Evolutionary conservation across 2,113 vertebrate species (phyloP), one percentile per base, ranked within the genome.

Genomic region (Acanthochromis polyacanthus): DNA sequence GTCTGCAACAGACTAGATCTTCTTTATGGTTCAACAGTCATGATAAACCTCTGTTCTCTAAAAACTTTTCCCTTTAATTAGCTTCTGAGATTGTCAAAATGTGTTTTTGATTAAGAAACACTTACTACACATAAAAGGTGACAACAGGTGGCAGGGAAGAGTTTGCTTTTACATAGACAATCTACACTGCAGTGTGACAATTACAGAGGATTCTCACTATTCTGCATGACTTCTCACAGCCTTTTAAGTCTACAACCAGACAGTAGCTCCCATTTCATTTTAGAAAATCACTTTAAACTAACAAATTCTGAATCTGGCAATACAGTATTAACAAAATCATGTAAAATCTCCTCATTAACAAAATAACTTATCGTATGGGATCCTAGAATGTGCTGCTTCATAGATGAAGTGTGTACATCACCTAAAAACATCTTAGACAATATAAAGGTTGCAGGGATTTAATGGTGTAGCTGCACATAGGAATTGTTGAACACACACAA

Each of bases 401-500:
- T 57, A 9, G 25, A n/a, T 46, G 1, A 40, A 25, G 30, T 30
- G 55, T 30, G 45, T 4, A 4, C 32, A 55, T 45, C 2, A 15
- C 50, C 22, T 56, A 22, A 4, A 16, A 36, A 28, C 28, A 73
- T 38, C 46, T 63, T 17, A 23, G 20, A 71, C 28, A 28, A 50
- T 10, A 23, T 16, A 53, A n/a, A 10, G 8, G 15, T 23, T 65
- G 17, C 15, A 9, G 40, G 2, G 30, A 78, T 65, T 40, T 72
- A 64, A 77, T 53, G 20, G 32, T 69, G 50, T 30, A 38, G 22
- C 2, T 55, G 40, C 46, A 45, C 16, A 22, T 46, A 68, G 68
- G 55, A 56, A 75, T 64, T 72, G 38, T 63, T 59, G 28, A 58
- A 64, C 60, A 81, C 75, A 78, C 52, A 86, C 71, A 84, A 78